Conservation (phyloP, 1,140 invertebrate genomes). For the Carcinoscorpius rotundicauda region DNA sequence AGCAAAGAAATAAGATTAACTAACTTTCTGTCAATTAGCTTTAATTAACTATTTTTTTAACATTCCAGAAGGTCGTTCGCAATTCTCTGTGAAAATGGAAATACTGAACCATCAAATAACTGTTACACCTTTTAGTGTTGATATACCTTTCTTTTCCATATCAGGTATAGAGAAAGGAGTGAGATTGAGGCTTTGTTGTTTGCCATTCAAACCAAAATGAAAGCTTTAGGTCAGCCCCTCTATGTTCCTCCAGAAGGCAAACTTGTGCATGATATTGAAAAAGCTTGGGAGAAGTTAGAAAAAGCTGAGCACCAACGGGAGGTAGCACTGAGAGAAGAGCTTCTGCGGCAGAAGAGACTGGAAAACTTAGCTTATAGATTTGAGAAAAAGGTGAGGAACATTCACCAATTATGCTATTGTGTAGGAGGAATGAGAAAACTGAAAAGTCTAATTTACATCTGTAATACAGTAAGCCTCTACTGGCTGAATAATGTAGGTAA, state of each 20-base stretch:
- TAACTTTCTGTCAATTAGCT: no score
- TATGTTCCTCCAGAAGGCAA: slow-evolving; percentile 86
- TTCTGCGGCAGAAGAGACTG: slow-evolving; percentile 81
- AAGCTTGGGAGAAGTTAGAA: slow-evolving; percentile 83
- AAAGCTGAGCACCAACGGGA: slow-evolving; percentile 89
- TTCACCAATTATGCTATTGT: neutral
- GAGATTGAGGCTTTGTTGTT: slow-evolving; percentile 96
- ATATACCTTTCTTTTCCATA: no score
- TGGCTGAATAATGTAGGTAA: no score
- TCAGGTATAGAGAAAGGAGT: slow-evolving; percentile 83
- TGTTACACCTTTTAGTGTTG: no score
- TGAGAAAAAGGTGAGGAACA: slow-evolving; percentile 60
- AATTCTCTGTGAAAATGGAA: no score
- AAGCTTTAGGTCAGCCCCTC: slow-evolving; percentile 76
- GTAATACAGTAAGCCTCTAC: neutral
- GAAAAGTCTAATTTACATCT: neutral
- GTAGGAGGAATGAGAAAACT: slow-evolving; percentile 1
- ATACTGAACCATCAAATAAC: no score
- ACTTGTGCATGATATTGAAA: slow-evolving; percentile 77
- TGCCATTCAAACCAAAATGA: slow-evolving; percentile 90
- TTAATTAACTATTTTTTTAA: no score
- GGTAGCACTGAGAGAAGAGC: slow-evolving; percentile 77
- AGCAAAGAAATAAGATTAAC: no score
- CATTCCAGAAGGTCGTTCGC: no score
- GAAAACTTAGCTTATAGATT: slow-evolving; percentile 95